Evolutionary conservation across 2,888 invertebrate genomes (phyloP), one percentile per base, ranked within the genome.

Genomic region (Agonum fuliginosum): DNA sequence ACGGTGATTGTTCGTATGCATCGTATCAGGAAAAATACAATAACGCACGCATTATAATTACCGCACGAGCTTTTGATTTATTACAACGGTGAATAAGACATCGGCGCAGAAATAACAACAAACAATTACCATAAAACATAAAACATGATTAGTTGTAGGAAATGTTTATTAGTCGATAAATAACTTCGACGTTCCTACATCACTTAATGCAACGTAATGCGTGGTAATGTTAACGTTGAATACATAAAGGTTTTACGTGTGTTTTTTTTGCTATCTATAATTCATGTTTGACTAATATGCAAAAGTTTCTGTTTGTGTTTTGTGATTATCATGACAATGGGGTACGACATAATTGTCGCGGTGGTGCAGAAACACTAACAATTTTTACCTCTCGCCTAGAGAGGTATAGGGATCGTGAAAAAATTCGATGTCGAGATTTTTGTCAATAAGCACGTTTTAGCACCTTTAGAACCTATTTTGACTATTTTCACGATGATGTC

Each of bases 121-220:
- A 54, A 54, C 54, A 54, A 54, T 54, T 54, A 54, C 54, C 54
- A 54, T 54, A 54, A 48, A 54, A 54, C 54, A 54, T 54, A 24
- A 54, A 54, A 54, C 54, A 54, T 54, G 54, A 54, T 54, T 54
- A 54, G 54, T 54, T 24, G 54, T 24, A 54, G 20, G 54, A 54
- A 54, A 54, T 54, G 54, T 27, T 54, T 54, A 54, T 54, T 54
- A 24, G 54, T 54, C 54, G 54, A 54, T 54, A 54, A 51, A 54
- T 54, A 54, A 54, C 54, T 22, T 24, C 10, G 5, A n/a, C n/a
- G 8, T 37, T n/a, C 54, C 54, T 54, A 27, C 24, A 54, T 54
- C 54, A 54, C 22, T 12, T 54, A 24, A 37, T 37, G 37, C 20
- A 22, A 12, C 3, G 24, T 54, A 54, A 54, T 54, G 54, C 54